phyloP scores from a whole-genome alignment of 2,797 vertebrate genomes.

The Heteromormyrus szaboi region DNA sequence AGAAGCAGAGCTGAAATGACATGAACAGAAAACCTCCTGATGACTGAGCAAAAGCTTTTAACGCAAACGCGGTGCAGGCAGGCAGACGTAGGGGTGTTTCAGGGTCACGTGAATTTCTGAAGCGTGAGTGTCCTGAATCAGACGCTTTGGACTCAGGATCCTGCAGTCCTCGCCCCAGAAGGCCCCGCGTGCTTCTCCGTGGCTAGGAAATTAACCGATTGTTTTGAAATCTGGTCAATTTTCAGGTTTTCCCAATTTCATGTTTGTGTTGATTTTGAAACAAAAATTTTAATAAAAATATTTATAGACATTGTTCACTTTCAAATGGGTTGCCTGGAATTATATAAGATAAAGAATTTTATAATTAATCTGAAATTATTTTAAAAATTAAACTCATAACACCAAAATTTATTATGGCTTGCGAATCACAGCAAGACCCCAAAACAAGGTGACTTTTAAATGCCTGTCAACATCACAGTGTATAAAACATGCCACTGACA shows the following conservation, averaged over 20 bases:
- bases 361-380: background rate
- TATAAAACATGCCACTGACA: background rate
- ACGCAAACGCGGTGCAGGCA: background rate
- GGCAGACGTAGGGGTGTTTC: background rate
- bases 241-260: background rate
- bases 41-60: background rate
- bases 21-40: background rate
- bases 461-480: background rate
- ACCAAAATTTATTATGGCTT: background rate
- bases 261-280: background rate
- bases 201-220: background rate
- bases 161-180: background rate
- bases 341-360: background rate
- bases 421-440: background rate
- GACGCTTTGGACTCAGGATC: background rate
- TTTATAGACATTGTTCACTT: background rate
- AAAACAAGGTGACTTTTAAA: background rate
- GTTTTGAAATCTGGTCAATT: background rate
- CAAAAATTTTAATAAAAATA: background rate
- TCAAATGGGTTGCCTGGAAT: background rate
- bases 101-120: background rate
- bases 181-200: background rate
- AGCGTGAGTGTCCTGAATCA: background rate
- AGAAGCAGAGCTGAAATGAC: conserved; percentile 19
- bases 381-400: background rate